Base-by-base conservation (phyloP, 2,113 vertebrate species). In the Pongo abelii region DNA sequence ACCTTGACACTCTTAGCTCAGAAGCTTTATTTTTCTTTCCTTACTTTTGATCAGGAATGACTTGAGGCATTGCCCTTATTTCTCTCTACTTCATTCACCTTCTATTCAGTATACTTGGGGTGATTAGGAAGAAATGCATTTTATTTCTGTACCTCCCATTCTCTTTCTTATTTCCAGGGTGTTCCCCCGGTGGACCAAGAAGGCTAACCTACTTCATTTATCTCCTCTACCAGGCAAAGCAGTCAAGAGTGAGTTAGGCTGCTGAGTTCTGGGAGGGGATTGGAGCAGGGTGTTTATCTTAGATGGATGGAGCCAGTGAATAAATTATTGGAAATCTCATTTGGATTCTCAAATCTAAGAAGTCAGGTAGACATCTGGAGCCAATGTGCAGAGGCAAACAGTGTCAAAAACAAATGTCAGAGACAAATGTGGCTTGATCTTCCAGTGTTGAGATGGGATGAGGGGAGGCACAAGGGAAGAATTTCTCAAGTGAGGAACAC, bases 281-380 rank as follows among this genome's bases (percentile, higher is more conserved):
- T 88, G 46, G 57, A 89, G 14, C 8, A 77, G 32, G 2, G 14
- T 35, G 84, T 77, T 95, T 70, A 74, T 35, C 7, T 74, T 18
- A 89, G 35, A 57, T 46, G 9, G 32, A 8, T 30, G 11, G 27
- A 16, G 5, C 30, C 79, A 70, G 13, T 89, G 57, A 92, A 69
- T 40, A 92, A 89, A 84, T 84, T 91, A 93, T 23, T 59, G 48
- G 69, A 74, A 67, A 80, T 93, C 9, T 95, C 70, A 74, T 72
- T 88, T 94, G 67, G 48, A 80, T 74, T 48, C n/a, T 91, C 55
- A 88, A 92, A 85, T 80, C 79, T 38, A 89, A 57, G 50, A 22
- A 80, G 61, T 35, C 89, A 80, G 61, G 9, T 27, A 80, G 52
- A 75, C 92, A 79, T 46, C 61, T 75, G n/a, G n/a, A 94, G 72